A percentile compares a stretch with the other conserved stretches of the same genome.
phyloP scores from a whole-genome alignment of 2,113 vertebrate species.

The Austrofundulus limnaeus region DNA sequence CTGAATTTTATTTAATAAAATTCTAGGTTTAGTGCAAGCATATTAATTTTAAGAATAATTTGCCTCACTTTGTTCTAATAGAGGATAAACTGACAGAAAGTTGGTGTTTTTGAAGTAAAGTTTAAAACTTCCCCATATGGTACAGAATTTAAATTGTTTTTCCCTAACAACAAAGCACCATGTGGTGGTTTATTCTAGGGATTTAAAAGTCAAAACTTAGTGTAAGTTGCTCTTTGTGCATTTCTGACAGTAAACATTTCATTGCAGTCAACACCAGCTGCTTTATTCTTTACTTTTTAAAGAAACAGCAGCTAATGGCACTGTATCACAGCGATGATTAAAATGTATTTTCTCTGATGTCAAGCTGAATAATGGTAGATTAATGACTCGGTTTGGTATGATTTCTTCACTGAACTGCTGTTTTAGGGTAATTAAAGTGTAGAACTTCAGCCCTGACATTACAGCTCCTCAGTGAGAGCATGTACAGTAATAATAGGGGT shows the following conservation, averaged over 20 bases:
- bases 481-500: constrained; percentile 45
- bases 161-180: not conserved
- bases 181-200: not conserved
- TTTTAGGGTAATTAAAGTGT: constrained; percentile 27
- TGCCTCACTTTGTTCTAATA: too few species aligned
- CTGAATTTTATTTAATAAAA: too few species aligned
- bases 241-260: not conserved
- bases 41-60: too few species aligned
- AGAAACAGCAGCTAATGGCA: constrained; percentile 1
- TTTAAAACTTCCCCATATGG: not conserved
- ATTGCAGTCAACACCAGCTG: not conserved
- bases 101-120: too few species aligned
- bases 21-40: too few species aligned
- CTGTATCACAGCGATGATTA: constrained; percentile 14
- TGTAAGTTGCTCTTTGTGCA: not conserved
- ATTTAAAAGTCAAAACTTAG: not conserved
- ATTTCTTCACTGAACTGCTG: constrained; percentile 4
- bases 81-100: too few species aligned
- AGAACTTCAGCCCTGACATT: constrained; percentile 24
- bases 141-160: not conserved
- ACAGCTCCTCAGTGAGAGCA: constrained; percentile 23
- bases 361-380: constrained; percentile 18
- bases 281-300: not conserved
- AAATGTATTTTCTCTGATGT: constrained; percentile 1
- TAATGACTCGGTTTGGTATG: constrained; percentile 18